These are phyloP conservation scores for Ladona fulva DNA, from an alignment of 1,140 invertebrate genomes.

Conservation along the genomic window DNA sequence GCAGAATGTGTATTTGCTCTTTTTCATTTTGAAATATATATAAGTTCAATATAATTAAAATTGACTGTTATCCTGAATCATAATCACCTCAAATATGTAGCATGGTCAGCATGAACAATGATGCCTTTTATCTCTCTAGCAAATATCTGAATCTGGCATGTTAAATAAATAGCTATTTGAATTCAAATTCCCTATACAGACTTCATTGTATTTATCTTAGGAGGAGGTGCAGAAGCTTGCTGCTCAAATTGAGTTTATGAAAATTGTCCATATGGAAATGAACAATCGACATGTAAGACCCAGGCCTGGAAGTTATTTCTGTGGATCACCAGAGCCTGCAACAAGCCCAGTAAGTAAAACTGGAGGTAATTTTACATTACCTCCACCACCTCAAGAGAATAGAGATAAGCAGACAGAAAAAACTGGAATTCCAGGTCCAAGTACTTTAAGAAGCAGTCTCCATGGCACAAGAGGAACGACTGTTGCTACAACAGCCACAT, in stretches of 20 bases:
- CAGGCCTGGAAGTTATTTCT: conserved; percentile 70
- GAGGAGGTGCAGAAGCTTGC: conserved; percentile 85
- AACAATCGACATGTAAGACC: conserved; percentile 80
- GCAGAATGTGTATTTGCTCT: too few species aligned
- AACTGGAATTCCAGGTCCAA: background rate
- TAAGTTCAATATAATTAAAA: too few species aligned
- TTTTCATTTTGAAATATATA: too few species aligned
- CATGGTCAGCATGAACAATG: too few species aligned
- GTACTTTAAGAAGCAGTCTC: background rate
- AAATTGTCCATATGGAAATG: conserved; percentile 85
- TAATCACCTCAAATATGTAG: too few species aligned
- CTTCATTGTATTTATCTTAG: conserved; percentile 35
- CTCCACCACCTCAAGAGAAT: background rate
- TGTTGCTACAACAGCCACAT: background rate
- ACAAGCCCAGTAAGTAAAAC: background rate
- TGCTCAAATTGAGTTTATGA: conserved; percentile 85
- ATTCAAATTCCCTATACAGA: too few species aligned
- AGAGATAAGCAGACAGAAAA: background rate
- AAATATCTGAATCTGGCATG: too few species aligned
- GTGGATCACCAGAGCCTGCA: conserved; percentile 24
- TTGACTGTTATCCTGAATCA: too few species aligned
- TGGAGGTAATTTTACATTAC: background rate
- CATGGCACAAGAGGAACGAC: background rate
- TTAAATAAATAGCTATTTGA: too few species aligned
- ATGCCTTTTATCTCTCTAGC: too few species aligned